A percentile compares a stretch with the other conserved stretches of the same genome.
These are phyloP conservation scores for Sphyrna mokarran DNA, from an alignment of 2,113 vertebrate genomes.

Conservation along the genomic window DNA sequence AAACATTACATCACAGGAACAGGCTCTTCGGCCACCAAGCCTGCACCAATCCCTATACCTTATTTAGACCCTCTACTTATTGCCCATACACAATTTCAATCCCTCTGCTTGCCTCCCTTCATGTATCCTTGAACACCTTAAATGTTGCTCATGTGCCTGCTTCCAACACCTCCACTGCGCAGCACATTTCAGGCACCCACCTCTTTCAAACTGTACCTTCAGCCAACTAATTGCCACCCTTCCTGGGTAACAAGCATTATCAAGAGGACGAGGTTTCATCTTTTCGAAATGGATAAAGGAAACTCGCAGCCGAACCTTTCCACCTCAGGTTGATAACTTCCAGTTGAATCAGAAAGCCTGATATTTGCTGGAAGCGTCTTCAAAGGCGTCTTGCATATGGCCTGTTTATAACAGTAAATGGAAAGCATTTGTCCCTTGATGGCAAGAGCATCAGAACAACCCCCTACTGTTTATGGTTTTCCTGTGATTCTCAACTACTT, in stretches of 20 bases:
- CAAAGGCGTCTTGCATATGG: conserved; percentile 5
- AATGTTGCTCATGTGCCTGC: too few species aligned
- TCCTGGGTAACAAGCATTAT: neutral
- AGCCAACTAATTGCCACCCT: neutral
- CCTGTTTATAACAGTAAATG: conserved; percentile 36
- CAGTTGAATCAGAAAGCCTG: neutral
- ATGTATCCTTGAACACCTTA: too few species aligned
- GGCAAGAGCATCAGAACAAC: conserved; percentile 13
- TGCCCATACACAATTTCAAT: too few species aligned
- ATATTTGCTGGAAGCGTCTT: conserved; percentile 12
- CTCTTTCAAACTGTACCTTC: neutral
- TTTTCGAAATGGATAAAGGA: neutral
- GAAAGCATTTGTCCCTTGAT: conserved; percentile 27
- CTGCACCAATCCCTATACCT: too few species aligned
- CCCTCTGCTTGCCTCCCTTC: too few species aligned
- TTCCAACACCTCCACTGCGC: too few species aligned
- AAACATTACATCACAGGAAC: too few species aligned
- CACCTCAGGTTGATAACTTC: neutral
- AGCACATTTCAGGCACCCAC: too few species aligned
- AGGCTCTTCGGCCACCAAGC: too few species aligned
- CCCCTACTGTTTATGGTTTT: conserved; percentile 30
- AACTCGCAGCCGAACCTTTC: neutral
- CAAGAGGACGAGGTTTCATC: neutral
- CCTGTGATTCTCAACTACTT: conserved; percentile 23
- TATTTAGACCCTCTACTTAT: too few species aligned